Conservation (phyloP, 2,888 invertebrate genomes). For the Bugulina stolonifera region DNA sequence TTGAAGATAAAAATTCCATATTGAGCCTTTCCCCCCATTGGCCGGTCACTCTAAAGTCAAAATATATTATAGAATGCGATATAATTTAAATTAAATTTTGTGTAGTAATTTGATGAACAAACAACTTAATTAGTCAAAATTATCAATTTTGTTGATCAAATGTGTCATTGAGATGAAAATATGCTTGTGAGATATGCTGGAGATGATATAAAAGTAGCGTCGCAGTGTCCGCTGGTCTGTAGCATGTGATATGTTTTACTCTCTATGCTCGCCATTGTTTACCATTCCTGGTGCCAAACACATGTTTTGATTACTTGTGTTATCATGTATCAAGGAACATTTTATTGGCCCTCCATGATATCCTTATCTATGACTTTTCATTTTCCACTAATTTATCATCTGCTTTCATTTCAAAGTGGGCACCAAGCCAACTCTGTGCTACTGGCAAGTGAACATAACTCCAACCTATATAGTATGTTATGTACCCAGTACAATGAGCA, state of each 20-base stretch:
- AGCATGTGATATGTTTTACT: not conserved
- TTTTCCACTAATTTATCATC: too few species aligned
- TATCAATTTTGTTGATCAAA: not conserved
- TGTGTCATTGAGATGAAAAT: not conserved
- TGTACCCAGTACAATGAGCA: too few species aligned
- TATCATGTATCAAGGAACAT: not conserved
- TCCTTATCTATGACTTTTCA: too few species aligned
- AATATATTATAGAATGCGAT: not conserved
- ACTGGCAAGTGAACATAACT: too few species aligned
- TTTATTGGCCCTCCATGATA: not conserved
- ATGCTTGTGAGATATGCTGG: too few species aligned
- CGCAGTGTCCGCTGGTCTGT: too few species aligned
- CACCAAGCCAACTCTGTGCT: too few species aligned
- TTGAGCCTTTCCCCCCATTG: not conserved
- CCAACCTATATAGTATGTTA: too few species aligned
- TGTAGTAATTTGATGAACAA: not conserved
- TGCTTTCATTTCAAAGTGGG: too few species aligned
- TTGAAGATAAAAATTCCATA: not conserved
- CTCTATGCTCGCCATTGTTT: slow-evolving; percentile 15
- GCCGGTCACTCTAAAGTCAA: not conserved
- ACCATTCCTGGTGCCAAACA: slow-evolving; percentile 13
- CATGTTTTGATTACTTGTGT: not conserved
- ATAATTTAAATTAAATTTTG: not conserved
- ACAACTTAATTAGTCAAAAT: not conserved
- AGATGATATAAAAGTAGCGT: too few species aligned